Evolutionary conservation across 2,113 vertebrate genomes (phyloP).

Genomic region (Callopanchax toddi): DNA sequence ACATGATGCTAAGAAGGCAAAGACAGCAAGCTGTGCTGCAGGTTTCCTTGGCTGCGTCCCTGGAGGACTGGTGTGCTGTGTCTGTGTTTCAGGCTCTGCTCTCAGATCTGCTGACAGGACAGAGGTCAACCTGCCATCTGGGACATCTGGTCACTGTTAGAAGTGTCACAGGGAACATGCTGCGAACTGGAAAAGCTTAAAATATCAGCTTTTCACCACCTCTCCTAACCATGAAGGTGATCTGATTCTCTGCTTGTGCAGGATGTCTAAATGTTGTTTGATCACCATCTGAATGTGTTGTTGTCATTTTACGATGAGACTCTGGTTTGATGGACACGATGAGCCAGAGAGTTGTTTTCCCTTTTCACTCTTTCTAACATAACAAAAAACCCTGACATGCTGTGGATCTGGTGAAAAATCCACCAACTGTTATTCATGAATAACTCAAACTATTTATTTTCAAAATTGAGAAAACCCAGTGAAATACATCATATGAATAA

Average conservation of each 20-base stretch:
- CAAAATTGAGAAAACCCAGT: no score
- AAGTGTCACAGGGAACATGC: constrained; percentile 15
- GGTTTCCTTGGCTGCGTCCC: constrained; percentile 45
- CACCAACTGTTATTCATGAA: no score
- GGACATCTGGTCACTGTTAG: constrained; percentile 58
- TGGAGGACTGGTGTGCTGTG: constrained; percentile 41
- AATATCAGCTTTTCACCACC: constrained; percentile 13
- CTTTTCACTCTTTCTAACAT: no score
- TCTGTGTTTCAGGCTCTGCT: constrained; percentile 36
- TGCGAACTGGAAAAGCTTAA: constrained; percentile 41
- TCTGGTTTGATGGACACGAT: constrained; percentile 12
- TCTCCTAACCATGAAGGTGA: not conserved
- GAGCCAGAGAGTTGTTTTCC: not conserved
- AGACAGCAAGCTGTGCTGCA: constrained; percentile 25
- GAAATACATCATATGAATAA: no score
- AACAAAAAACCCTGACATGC: no score
- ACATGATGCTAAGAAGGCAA: constrained; percentile 7
- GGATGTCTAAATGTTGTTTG: not conserved
- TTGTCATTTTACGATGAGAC: not conserved
- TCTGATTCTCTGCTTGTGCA: not conserved
- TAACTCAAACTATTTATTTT: no score
- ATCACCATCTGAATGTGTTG: not conserved
- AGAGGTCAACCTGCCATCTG: constrained; percentile 31
- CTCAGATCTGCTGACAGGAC: constrained; percentile 66
- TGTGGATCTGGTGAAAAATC: no score